Conservation (phyloP, 2,797 vertebrate species). For the Pteronotus mesoamericanus region DNA sequence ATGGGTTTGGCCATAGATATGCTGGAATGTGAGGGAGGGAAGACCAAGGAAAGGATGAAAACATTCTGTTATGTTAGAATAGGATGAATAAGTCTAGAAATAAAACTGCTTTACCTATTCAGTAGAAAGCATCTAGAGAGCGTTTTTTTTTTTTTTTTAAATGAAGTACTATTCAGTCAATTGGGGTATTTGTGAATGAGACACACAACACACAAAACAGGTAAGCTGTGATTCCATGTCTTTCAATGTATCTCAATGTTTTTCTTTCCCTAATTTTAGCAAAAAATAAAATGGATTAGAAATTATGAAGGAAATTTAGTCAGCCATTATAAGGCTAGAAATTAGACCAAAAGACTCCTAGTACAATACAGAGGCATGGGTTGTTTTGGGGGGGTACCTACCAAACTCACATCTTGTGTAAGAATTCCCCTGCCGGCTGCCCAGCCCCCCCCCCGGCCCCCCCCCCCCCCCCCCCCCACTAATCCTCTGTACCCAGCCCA, state of each 20-base stretch:
- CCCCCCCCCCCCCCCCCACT: neutral
- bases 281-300: neutral
- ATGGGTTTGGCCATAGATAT: neutral
- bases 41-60: neutral
- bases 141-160: neutral
- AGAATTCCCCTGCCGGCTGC: neutral
- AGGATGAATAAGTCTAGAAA: neutral
- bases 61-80: neutral
- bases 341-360: neutral
- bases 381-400: neutral
- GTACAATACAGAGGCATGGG: neutral
- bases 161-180: neutral
- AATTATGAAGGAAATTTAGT: neutral
- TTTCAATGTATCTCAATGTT: neutral
- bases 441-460: too few relatives aligned
- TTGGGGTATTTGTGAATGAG: neutral
- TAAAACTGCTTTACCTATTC: neutral
- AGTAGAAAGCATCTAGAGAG: neutral
- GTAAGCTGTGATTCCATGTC: neutral
- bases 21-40: neutral
- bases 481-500: neutral
- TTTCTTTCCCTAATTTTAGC: neutral
- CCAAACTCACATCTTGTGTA: neutral
- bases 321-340: neutral
- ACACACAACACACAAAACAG: neutral